Percentiles rank a stretch among this genome's conserved stretches.
These are phyloP conservation scores for Cotesia chilonis DNA, from an alignment of 1,140 invertebrate species.

Conservation along the genomic window DNA sequence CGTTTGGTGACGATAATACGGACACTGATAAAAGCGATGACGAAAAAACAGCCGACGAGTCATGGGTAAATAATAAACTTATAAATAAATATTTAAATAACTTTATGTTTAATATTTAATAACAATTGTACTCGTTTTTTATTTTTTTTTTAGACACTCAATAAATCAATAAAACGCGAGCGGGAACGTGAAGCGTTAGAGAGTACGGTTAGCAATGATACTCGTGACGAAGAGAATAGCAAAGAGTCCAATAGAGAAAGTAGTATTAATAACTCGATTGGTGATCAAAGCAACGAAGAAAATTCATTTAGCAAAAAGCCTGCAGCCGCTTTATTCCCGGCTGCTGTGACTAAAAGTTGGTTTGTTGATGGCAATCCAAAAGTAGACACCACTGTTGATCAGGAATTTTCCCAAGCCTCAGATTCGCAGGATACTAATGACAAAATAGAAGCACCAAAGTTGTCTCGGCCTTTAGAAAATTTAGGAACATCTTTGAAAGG, in stretches of 20 bases:
- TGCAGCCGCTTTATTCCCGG: constrained; percentile 60
- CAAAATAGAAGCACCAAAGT: constrained; percentile 46
- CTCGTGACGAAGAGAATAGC: constrained; percentile 18
- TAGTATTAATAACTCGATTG: constrained; percentile 67
- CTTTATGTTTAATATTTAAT: no score
- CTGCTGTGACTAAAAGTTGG: constrained; percentile 43
- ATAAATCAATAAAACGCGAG: no score
- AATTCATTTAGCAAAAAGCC: constrained; percentile 29
- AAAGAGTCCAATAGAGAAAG: not conserved
- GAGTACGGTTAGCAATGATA: not conserved
- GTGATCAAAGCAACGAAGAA: constrained; percentile 68
- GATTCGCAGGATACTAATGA: constrained; percentile 6
- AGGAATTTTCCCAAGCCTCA: constrained; percentile 29
- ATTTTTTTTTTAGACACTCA: no score
- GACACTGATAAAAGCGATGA: constrained; percentile 57
- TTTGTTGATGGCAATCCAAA: constrained; percentile 43
- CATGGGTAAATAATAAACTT: constrained; percentile 22
- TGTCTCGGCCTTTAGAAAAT: constrained; percentile 59
- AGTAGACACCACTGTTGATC: constrained; percentile 46
- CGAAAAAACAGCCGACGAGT: constrained; percentile 14
- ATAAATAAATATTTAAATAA: not conserved
- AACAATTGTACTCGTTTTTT: no score
- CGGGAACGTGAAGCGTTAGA: no score
- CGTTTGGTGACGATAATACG: constrained; percentile 63
- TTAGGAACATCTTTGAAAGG: constrained; percentile 55